phyloP scores from a whole-genome alignment of 2,113 vertebrate genomes.

The Ptyas mucosa region DNA sequence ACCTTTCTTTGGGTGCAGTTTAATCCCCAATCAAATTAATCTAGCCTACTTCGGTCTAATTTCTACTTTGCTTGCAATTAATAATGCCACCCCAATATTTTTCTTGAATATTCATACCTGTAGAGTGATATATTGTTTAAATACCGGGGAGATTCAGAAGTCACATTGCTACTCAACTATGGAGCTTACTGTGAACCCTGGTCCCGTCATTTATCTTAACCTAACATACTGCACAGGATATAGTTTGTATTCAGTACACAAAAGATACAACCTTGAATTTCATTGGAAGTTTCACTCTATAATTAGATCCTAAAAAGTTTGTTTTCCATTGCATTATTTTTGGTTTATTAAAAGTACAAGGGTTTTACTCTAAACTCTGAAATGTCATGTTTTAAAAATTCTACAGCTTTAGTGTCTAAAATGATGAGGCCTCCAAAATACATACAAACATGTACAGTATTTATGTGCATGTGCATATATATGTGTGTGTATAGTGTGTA shows the following conservation, averaged over 20 bases:
- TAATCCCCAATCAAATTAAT: conserved; percentile 34
- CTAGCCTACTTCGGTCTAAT: conserved; percentile 18
- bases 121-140: background rate
- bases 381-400: background rate
- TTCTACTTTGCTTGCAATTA: conserved; percentile 8
- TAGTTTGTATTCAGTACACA: background rate
- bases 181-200: background rate
- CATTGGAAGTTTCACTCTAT: background rate
- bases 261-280: background rate
- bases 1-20: conserved; percentile 49
- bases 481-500: too few species aligned
- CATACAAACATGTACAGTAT: too few species aligned
- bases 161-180: background rate
- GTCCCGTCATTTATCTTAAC: background rate
- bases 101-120: conserved; percentile 1
- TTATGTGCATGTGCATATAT: too few species aligned
- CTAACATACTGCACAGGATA: background rate
- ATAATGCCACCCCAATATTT: conserved; percentile 16
- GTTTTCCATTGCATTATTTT: background rate
- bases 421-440: background rate
- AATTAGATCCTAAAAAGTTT: background rate
- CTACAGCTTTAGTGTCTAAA: background rate
- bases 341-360: background rate
- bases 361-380: background rate
- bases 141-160: background rate